A percentile compares a stretch with the other conserved stretches of the same genome.
phyloP scores from a whole-genome alignment of 2,113 vertebrate species.

The Oreochromis tanganicae region DNA sequence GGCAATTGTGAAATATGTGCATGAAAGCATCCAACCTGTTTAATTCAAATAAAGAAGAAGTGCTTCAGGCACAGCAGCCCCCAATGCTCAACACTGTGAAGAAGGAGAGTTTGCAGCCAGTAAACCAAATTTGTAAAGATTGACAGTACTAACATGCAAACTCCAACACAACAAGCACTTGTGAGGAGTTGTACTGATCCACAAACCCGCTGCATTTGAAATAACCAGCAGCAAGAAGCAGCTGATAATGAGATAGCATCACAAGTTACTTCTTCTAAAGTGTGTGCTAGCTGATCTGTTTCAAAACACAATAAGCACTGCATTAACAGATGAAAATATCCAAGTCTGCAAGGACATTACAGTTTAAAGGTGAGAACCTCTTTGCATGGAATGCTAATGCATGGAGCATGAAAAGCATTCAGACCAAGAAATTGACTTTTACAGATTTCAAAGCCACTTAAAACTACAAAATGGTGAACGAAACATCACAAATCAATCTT shows the following conservation, averaged over 20 bases:
- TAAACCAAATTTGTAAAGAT: neutral
- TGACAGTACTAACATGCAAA: neutral
- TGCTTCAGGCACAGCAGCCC: neutral
- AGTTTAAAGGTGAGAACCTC: neutral
- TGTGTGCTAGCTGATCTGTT: neutral
- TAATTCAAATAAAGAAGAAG: neutral
- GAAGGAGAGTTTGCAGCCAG: neutral
- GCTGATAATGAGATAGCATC: neutral
- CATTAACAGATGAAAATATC: neutral
- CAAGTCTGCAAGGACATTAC: neutral
- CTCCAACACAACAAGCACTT: neutral
- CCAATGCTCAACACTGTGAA: neutral
- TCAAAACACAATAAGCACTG: neutral
- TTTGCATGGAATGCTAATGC: neutral
- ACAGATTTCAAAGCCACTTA: neutral
- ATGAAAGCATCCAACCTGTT: neutral
- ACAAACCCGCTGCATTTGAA: neutral
- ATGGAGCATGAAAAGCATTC: neutral
- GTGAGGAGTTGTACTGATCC: neutral
- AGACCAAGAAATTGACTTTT: neutral
- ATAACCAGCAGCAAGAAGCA: neutral
- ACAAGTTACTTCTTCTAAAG: neutral
- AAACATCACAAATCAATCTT: slow-evolving; percentile 38
- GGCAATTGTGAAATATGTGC: neutral
- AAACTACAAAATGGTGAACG: neutral